Percentiles rank a stretch among this genome's conserved stretches.
Conservation (phyloP, 2,888 invertebrate genomes). For the Lathronympha strigana region DNA sequence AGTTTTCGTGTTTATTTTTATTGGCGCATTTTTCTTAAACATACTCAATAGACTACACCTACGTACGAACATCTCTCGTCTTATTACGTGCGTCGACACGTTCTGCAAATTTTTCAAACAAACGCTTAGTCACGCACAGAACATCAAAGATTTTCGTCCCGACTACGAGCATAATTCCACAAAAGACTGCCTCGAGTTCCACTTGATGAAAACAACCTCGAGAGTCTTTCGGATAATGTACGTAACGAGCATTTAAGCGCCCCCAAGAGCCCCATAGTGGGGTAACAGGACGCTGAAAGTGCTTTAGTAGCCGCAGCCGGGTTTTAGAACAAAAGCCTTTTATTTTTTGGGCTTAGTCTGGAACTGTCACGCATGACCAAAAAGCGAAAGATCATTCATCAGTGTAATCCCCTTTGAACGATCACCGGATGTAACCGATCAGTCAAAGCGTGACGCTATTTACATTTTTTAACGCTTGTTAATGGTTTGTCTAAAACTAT, state of each 20-base stretch:
- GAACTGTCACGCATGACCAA: slow-evolving; percentile 18
- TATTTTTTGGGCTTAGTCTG: slow-evolving; percentile 23
- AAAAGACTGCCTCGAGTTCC: slow-evolving; percentile 49
- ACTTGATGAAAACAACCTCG: slow-evolving; percentile 49
- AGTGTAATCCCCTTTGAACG: slow-evolving; percentile 22
- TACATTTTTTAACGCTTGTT: slow-evolving; percentile 16
- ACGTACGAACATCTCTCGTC: slow-evolving; percentile 33
- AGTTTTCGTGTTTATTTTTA: not conserved
- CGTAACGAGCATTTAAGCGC: slow-evolving; percentile 39
- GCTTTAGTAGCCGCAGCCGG: slow-evolving; percentile 33
- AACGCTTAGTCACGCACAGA: slow-evolving; percentile 49
- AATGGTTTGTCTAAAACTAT: slow-evolving; percentile 17
- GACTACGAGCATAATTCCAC: slow-evolving; percentile 45
- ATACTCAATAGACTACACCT: not conserved
- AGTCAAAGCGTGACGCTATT: slow-evolving; percentile 19
- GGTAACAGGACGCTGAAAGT: slow-evolving; percentile 37
- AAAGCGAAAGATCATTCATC: slow-evolving; percentile 25
- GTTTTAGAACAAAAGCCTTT: slow-evolving; percentile 35
- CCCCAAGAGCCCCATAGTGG: slow-evolving; percentile 36
- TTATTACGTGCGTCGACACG: slow-evolving; percentile 42
- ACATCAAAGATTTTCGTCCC: slow-evolving; percentile 43
- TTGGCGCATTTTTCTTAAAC: not conserved
- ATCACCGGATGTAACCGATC: slow-evolving; percentile 35
- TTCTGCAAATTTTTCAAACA: slow-evolving; percentile 41
- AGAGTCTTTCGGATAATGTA: slow-evolving; percentile 44